Evolutionary conservation across 2,888 invertebrate species (phyloP).

Genomic region (Leucophenga montana): DNA sequence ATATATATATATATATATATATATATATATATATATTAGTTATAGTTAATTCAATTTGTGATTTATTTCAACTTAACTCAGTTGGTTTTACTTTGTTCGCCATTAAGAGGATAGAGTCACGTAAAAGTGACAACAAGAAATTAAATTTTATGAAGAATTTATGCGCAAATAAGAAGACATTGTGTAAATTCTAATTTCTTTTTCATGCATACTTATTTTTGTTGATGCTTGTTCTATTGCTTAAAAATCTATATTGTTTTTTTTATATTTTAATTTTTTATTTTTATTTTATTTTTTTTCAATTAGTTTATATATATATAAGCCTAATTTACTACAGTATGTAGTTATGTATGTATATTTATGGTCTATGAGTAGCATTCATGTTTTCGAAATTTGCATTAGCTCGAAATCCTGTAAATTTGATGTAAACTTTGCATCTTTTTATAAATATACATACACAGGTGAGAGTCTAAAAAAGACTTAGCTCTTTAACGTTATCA

Average conservation of each 20-base stretch:
- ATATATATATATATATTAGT: slow-evolving; percentile 7
- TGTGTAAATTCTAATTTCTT: slow-evolving; percentile 17
- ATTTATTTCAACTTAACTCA: slow-evolving; percentile 18
- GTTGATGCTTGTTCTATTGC: slow-evolving; percentile 27
- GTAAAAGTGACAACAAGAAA: not conserved
- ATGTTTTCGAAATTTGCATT: slow-evolving; percentile 1
- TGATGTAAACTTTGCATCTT: slow-evolving; percentile 24
- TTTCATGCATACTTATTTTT: slow-evolving; percentile 24
- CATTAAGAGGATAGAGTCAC: not conserved
- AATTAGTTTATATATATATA: slow-evolving; percentile 11
- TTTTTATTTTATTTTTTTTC: slow-evolving; percentile 23
- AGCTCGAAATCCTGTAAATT: not conserved
- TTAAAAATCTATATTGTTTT: not conserved
- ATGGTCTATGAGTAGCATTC: slow-evolving; percentile 12
- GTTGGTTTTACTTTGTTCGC: not conserved
- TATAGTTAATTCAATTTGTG: slow-evolving; percentile 10
- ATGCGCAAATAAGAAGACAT: slow-evolving; percentile 12
- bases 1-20: no score
- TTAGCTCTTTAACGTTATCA: slow-evolving; percentile 40
- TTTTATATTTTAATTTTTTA: slow-evolving; percentile 16
- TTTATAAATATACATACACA: slow-evolving; percentile 33
- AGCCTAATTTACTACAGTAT: slow-evolving; percentile 19
- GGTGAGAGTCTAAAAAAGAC: not conserved
- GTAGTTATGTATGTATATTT: slow-evolving; percentile 16
- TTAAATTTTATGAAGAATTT: not conserved